Base-by-base conservation (phyloP, 2,888 invertebrate species). In the Coleophora deauratella region DNA sequence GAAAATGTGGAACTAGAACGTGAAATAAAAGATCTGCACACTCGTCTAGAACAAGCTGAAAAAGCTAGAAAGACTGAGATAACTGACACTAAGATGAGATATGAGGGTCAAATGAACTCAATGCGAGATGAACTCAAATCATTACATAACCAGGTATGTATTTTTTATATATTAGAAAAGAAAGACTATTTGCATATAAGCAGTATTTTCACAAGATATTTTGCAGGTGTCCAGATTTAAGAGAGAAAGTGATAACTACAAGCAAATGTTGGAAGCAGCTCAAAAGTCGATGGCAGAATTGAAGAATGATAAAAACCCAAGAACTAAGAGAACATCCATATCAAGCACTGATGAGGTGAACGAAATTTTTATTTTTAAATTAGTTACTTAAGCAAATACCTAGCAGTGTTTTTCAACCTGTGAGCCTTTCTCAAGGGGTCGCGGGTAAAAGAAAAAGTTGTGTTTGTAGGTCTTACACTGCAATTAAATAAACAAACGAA, bases 201-300 rank as follows among this genome's bases (percentile, higher is more conserved):
- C 21, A 21, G 6, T 21, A 21, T n/a, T n/a, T n/a, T n/a, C n/a
- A 21, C 6, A 21, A 21, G 6, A 21, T 21, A 41, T 48, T 15
- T 59, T 78, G 2, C 45, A 86, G 86, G 86, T 86, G 13, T 87
- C 91, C 14, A 88, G 94, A 56, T 95, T 96, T 66, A 94, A 94
- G 66, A 87, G 95, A 45, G 97, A 97, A 73, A 88, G 95, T 41
- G 96, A 97, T 65, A 93, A 93, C 39, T 96, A 94, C 62, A 94
- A 94, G 53, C 95, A 96, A 66, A 94, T 97, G 92, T 72, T 96
- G 33, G 95, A 96, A 62, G 91, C 92, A 9, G 94, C 96, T 1
- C 95, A 96, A 66, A 93, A 93, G 72, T 91, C 92, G 31, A 93
- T 95, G 55, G 88, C 91, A 0, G 93, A 95, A 51, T 84, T 94